Conservation (phyloP, 2,797 vertebrate genomes). For the Rhyacichthys aspro region DNA sequence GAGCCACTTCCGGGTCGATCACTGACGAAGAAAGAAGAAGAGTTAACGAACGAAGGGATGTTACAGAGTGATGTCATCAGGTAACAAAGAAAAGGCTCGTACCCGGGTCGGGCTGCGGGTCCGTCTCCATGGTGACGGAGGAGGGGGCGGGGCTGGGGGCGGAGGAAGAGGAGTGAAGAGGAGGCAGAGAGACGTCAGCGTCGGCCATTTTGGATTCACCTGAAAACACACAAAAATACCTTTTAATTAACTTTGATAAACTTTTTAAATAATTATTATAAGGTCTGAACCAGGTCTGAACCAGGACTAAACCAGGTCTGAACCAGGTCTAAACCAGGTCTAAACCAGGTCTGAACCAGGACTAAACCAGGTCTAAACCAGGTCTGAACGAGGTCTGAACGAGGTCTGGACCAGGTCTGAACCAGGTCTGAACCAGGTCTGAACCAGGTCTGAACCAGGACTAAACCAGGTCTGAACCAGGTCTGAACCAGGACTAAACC, state of each 20-base stretch:
- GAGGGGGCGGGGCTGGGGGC: constrained; percentile 30
- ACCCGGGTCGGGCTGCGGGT: constrained; percentile 82
- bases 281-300: background rate
- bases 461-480: no score
- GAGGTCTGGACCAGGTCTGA: no score
- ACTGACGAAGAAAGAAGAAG: constrained; percentile 61
- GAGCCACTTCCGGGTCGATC: constrained; percentile 88
- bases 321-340: background rate
- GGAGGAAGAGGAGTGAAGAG: constrained; percentile 34
- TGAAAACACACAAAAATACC: constrained; percentile 10
- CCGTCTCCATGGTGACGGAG: constrained; percentile 85
- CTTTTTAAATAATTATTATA: no score
- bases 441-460: background rate
- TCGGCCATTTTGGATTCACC: constrained; percentile 64
- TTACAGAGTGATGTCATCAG: no score
- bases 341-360: background rate
- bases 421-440: no score
- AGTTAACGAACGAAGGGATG: background rate
- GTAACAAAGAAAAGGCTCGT: no score
- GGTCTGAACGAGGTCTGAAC: background rate
- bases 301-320: background rate
- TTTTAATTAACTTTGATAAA: no score
- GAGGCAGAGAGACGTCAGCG: constrained; percentile 52
- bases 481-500: background rate
- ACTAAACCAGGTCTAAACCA: background rate